These are phyloP conservation scores for Panthera tigris DNA, from an alignment of 2,113 vertebrate species.

Conservation along the genomic window DNA sequence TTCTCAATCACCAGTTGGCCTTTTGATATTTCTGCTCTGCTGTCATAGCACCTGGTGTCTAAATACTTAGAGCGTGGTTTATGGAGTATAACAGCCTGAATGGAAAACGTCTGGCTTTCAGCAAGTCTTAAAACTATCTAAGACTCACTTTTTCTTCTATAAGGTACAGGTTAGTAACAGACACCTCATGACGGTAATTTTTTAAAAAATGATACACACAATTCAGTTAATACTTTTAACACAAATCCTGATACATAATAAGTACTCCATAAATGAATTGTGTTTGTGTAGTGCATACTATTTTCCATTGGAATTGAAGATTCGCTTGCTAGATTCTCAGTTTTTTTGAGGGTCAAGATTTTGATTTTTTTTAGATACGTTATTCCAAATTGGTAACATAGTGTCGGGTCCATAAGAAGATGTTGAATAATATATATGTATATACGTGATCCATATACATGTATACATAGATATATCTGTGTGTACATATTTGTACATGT, in stretches of 20 bases:
- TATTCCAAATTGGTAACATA: not conserved
- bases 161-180: not conserved
- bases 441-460: no score
- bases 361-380: not conserved
- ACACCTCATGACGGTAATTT: not conserved
- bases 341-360: not conserved
- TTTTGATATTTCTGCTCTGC: not conserved
- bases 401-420: not conserved
- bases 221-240: not conserved
- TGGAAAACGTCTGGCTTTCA: not conserved
- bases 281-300: not conserved
- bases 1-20: fast-evolving
- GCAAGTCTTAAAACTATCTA: not conserved
- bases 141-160: not conserved
- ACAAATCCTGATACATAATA: not conserved
- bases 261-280: not conserved
- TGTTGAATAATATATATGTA: not conserved
- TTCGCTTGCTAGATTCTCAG: not conserved
- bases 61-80: not conserved
- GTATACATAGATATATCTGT: no score
- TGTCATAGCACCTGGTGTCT: fast-evolving
- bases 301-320: not conserved
- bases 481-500: no score
- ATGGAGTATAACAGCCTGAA: not conserved
- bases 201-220: not conserved